Conservation (phyloP, 2,797 vertebrate genomes). For the Eospalax fontanierii region DNA sequence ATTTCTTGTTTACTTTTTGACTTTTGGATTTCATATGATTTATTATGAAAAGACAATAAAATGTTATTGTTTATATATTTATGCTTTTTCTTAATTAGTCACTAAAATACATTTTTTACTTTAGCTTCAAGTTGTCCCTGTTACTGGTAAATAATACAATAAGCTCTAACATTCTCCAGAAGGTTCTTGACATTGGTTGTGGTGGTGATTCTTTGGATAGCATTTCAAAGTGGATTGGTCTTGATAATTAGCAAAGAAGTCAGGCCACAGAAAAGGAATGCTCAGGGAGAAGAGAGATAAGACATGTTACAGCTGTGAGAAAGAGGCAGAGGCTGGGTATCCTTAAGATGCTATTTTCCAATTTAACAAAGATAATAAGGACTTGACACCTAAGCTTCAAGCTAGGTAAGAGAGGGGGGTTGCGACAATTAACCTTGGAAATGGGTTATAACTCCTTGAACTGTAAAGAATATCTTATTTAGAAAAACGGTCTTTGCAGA, state of each 20-base stretch:
- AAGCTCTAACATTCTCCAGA: background rate
- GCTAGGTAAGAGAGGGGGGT: background rate
- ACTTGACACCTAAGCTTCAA: background rate
- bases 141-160: constrained; percentile 5
- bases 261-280: background rate
- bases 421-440: background rate
- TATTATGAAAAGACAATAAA: constrained; percentile 55
- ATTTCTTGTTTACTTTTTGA: constrained; percentile 49
- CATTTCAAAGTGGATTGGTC: background rate
- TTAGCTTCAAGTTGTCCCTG: constrained; percentile 2
- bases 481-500: background rate
- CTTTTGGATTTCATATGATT: constrained; percentile 71
- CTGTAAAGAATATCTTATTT: background rate
- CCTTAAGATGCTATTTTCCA: background rate
- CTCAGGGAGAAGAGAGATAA: background rate
- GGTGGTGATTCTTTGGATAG: background rate
- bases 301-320: background rate
- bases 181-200: background rate
- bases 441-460: background rate
- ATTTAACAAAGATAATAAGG: background rate
- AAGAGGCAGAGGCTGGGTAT: background rate
- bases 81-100: constrained; percentile 52
- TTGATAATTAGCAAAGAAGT: background rate
- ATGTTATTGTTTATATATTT: constrained; percentile 42
- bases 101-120: constrained; percentile 32